Conservation (phyloP, 2,797 vertebrate species). For the Craterocephalus amniculus region DNA sequence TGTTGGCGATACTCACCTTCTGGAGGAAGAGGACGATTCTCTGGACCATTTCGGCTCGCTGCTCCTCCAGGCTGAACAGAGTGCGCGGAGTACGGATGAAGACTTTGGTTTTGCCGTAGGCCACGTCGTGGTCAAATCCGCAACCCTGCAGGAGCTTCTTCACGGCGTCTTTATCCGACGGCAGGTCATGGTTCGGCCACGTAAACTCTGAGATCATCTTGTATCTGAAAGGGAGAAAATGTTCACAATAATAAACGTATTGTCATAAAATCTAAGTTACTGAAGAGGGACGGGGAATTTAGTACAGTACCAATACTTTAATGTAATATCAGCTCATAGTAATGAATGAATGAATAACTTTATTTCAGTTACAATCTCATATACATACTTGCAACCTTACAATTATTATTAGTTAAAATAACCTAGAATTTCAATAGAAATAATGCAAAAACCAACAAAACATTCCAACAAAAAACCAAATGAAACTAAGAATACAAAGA, state of each 20-base stretch:
- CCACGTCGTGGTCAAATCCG: slow-evolving; percentile 92
- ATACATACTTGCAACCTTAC: no score
- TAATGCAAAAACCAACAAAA: no score
- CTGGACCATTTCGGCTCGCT: slow-evolving; percentile 91
- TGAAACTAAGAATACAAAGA: no score
- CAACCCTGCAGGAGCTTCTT: slow-evolving; percentile 89
- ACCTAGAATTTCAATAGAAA: no score
- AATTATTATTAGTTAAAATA: no score
- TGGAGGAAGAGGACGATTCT: slow-evolving; percentile 97
- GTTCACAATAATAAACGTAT: no score
- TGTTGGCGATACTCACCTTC: slow-evolving; percentile 84
- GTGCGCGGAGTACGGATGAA: slow-evolving; percentile 96
- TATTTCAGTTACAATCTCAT: no score
- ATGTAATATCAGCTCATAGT: no score
- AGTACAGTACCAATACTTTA: no score
- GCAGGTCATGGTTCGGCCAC: slow-evolving; percentile 95
- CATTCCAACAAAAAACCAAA: no score
- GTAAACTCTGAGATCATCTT: slow-evolving; percentile 99
- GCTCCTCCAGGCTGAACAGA: slow-evolving; percentile 94
- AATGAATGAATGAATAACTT: no score
- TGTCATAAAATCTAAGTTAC: not conserved
- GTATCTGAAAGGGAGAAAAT: slow-evolving; percentile 81
- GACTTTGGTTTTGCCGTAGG: slow-evolving; percentile 96
- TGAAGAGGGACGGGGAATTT: no score
- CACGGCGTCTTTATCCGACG: slow-evolving; percentile 92